Evolutionary conservation across 2,113 vertebrate species (phyloP).

Genomic region (Phrynocephalus versicolor): DNA sequence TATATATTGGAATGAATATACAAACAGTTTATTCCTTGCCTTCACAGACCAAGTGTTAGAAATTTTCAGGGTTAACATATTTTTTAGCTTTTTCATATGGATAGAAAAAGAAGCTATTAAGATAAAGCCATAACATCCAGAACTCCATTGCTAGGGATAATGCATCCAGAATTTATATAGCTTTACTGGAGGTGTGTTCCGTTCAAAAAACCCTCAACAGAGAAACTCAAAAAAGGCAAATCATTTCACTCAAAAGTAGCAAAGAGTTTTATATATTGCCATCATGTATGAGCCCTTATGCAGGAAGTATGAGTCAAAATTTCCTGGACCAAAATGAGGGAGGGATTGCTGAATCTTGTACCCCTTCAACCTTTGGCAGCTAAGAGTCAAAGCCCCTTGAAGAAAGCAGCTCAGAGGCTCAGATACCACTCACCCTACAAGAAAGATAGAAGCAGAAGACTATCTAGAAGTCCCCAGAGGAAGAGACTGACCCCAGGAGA

Average conservation of each 20-base stretch:
- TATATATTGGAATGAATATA: slow-evolving; percentile 23
- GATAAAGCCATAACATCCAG: slow-evolving; percentile 46
- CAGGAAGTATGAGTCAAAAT: too few species aligned
- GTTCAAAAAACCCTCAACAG: slow-evolving; percentile 24
- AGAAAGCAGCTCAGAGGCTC: too few species aligned
- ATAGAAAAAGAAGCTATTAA: slow-evolving; percentile 45
- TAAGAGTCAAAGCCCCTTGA: too few species aligned
- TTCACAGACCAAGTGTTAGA: slow-evolving; percentile 11
- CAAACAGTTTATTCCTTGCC: slow-evolving; percentile 35
- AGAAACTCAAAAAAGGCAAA: slow-evolving; percentile 7
- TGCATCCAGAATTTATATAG: slow-evolving; percentile 28
- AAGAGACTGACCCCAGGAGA: too few species aligned
- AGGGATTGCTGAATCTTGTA: too few species aligned
- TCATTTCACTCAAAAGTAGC: not conserved
- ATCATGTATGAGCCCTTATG: too few species aligned
- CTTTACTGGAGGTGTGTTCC: slow-evolving; percentile 9
- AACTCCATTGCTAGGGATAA: slow-evolving; percentile 33
- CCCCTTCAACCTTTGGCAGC: too few species aligned
- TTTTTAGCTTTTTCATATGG: too few species aligned
- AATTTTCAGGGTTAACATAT: slow-evolving; percentile 28
- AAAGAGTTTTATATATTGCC: not conserved
- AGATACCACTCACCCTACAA: too few species aligned
- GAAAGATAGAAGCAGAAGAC: too few species aligned
- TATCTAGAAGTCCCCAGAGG: too few species aligned
- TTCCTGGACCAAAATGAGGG: too few species aligned